Conservation (phyloP, 2,113 vertebrate species). For the Sardina pilchardus region DNA sequence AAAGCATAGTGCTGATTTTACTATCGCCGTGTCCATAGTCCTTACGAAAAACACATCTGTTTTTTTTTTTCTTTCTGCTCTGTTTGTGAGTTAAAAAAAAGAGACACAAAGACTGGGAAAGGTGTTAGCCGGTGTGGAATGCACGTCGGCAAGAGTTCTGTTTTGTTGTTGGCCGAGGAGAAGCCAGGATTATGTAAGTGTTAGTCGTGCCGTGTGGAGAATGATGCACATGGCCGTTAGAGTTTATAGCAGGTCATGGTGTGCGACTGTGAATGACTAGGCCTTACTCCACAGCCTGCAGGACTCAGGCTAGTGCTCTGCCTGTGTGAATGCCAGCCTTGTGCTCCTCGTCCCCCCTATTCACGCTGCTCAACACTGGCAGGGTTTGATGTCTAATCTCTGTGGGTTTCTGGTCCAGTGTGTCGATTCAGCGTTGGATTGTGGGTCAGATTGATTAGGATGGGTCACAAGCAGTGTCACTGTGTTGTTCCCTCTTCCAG, state of each 20-base stretch:
- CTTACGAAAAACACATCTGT: neutral
- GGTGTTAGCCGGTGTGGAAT: too few relatives aligned
- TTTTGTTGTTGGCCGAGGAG: neutral
- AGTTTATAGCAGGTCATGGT: neutral
- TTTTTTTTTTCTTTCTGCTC: neutral
- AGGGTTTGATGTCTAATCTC: neutral
- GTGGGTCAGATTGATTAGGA: neutral
- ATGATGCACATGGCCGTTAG: neutral
- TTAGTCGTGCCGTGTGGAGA: neutral
- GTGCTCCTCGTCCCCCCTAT: neutral
- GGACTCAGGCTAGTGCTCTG: neutral
- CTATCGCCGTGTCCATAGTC: neutral
- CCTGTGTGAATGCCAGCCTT: neutral
- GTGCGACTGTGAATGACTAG: neutral
- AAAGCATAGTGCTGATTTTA: neutral
- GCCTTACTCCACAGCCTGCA: neutral
- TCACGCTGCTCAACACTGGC: neutral
- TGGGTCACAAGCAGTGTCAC: neutral
- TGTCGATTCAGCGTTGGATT: neutral
- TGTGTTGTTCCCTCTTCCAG: neutral
- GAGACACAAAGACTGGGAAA: too few relatives aligned
- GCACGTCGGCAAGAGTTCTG: too few relatives aligned
- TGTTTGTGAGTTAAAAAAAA: neutral
- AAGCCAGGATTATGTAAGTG: neutral
- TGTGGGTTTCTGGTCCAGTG: neutral